A percentile compares a stretch with the other conserved stretches of the same genome.
phyloP scores from a whole-genome alignment of 1,140 invertebrate species.

The Apis cerana region DNA sequence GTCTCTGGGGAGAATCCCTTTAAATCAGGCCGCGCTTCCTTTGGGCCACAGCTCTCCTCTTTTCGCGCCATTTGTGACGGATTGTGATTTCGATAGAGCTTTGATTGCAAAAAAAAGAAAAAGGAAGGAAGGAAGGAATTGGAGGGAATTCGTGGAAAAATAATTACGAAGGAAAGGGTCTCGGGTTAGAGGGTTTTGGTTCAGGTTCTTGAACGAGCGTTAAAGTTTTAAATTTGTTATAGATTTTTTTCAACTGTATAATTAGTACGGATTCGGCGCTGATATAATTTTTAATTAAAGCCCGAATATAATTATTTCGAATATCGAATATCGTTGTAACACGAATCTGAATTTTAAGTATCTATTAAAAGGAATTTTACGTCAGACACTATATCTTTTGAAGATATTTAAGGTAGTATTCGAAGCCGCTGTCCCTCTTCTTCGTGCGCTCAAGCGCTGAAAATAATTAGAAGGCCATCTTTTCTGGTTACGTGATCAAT shows the following conservation, averaged over 20 bases:
- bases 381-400: neutral
- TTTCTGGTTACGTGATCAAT: neutral
- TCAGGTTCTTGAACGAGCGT: too few relatives aligned
- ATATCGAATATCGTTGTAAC: neutral
- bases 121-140: too few relatives aligned
- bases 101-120: constrained; percentile 50
- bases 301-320: neutral
- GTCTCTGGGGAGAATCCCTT: constrained; percentile 5
- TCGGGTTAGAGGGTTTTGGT: too few relatives aligned
- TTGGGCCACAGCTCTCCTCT: constrained; percentile 16
- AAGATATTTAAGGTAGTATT: neutral
- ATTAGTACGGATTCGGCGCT: too few relatives aligned
- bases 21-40: constrained; percentile 33
- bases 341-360: neutral
- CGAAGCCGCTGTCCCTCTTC: neutral
- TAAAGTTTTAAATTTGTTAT: too few relatives aligned
- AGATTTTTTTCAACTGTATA: too few relatives aligned
- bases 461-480: neutral
- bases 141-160: too few relatives aligned
- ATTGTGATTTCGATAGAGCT: constrained; percentile 61
- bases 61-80: constrained; percentile 1
- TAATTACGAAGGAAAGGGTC: too few relatives aligned
- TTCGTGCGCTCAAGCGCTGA: too few relatives aligned
- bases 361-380: neutral
- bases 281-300: too few relatives aligned